Evolutionary conservation across 1,140 invertebrate genomes (phyloP), one percentile per base, ranked within the genome.

Genomic region (Conus ventricosus): DNA sequence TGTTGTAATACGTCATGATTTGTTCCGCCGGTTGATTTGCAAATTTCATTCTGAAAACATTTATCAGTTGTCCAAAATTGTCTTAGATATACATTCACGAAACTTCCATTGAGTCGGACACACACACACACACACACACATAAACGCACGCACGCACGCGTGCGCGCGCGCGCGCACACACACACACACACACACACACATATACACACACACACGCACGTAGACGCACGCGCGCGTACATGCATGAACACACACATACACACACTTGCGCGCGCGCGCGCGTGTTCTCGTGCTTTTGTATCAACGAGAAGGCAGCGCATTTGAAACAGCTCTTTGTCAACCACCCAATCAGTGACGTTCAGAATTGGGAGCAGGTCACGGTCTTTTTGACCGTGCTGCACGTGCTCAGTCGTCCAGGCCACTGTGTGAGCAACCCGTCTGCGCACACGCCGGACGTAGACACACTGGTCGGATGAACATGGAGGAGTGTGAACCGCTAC

Each of bases 151-250:
- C 71, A 75, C 71, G n/a, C 71, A 6, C 6, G 23, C 71, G n/a
- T 6, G 23, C 71, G n/a, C 71, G 23, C 71, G 4, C 71, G 7
- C 71, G 7, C 25, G 4, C 10, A 51, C n/a, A 11, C 76, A 71
- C 76, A 13, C 76, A 78, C 76, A 78, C 75, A 39, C 75, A 78
- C 75, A 78, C 83, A 39, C 51, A 83, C 81, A 83, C 81, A 17
- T 39, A 83, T 11, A 53, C 25, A 53, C 82, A 83, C 82, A 83
- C 25, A 83, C 82, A 83, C 82, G 11, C 25, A 39, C 82, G 15
- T 39, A 83, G 51, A 71, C 67, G 67, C 67, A 20, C 23, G 57
- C 13, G 53, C 0, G 53, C 53, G 81, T 84, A 51, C 54, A n/a
- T 55, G 54, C 25, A n/a, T n/a, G n/a, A 13, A n/a, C n/a, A 23